phyloP scores from a whole-genome alignment of 2,888 invertebrate genomes.

The Acholoe squamosa region DNA sequence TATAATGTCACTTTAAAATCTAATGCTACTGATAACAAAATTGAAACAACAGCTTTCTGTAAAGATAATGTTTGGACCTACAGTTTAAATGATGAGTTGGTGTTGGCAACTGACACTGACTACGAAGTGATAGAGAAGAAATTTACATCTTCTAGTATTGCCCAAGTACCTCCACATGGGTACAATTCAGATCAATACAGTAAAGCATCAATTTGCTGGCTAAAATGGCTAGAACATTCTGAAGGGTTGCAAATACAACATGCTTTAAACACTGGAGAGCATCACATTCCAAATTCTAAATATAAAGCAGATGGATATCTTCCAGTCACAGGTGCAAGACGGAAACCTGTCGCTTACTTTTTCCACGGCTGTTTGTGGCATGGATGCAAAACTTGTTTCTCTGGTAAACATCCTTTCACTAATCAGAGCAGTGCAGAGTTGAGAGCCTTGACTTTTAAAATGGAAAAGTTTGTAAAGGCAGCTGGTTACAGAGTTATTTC shows the following conservation, averaged over 20 bases:
- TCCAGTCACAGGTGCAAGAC: background rate
- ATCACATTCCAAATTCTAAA: background rate
- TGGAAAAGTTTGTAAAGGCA: background rate
- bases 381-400: slow-evolving; percentile 29
- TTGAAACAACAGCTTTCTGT: background rate
- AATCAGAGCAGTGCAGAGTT: slow-evolving; percentile 28
- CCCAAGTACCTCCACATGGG: slow-evolving; percentile 37
- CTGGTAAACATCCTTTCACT: background rate
- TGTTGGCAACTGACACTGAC: background rate
- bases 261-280: slow-evolving; percentile 35
- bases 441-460: slow-evolving; percentile 30
- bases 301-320: slow-evolving; percentile 36
- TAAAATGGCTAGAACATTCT: slow-evolving; percentile 27
- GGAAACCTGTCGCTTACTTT: background rate
- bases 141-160: slow-evolving; percentile 22
- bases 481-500: background rate
- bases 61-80: slow-evolving; percentile 21
- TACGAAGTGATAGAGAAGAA: background rate
- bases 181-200: slow-evolving; percentile 26
- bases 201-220: slow-evolving; percentile 23
- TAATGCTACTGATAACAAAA: background rate
- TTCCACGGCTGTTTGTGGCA: slow-evolving; percentile 44
- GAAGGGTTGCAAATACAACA: slow-evolving; percentile 23
- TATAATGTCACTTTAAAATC: background rate
- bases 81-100: background rate